Conservation (phyloP, 64 coral and sea anemone species). For the Porites australiensis region DNA sequence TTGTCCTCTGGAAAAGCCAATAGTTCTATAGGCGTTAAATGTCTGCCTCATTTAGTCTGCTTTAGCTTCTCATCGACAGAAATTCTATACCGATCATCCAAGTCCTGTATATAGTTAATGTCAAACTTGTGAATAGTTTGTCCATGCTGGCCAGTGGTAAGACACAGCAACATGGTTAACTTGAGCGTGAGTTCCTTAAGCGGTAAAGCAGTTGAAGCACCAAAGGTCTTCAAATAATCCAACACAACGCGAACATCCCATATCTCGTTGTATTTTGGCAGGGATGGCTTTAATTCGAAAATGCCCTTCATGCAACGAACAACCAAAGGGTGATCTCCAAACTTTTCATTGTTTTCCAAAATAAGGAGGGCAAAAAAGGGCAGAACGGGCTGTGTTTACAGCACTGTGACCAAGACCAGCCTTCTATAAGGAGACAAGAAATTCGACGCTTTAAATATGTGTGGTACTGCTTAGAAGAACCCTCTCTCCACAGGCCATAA, state of each 20-base stretch:
- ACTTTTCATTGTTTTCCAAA: constrained; percentile 38
- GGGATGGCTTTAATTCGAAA: constrained; percentile 51
- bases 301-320: constrained; percentile 38
- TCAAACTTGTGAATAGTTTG: constrained; percentile 43
- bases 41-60: constrained; percentile 21
- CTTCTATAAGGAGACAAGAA: constrained; percentile 18
- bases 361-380: constrained; percentile 49
- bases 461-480: constrained; percentile 4
- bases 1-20: not conserved
- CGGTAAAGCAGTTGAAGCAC: not conserved
- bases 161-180: constrained; percentile 24
- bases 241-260: constrained; percentile 44
- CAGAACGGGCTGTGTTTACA: too few relatives aligned
- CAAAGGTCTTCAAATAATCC: not conserved
- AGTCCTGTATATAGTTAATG: constrained; percentile 30
- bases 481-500: not conserved
- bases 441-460: not conserved
- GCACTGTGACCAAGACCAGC: not conserved
- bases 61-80: constrained; percentile 33
- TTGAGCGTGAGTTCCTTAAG: constrained; percentile 36
- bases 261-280: constrained; percentile 46
- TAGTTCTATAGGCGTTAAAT: constrained; percentile 27
- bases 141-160: constrained; percentile 32
- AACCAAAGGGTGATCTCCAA: constrained; percentile 50
- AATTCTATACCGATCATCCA: not conserved